Percentiles rank a stretch among this genome's conserved stretches.
Evolutionary conservation across 2,888 invertebrate genomes (phyloP).

Genomic region (Hydrotaea diabolus): DNA sequence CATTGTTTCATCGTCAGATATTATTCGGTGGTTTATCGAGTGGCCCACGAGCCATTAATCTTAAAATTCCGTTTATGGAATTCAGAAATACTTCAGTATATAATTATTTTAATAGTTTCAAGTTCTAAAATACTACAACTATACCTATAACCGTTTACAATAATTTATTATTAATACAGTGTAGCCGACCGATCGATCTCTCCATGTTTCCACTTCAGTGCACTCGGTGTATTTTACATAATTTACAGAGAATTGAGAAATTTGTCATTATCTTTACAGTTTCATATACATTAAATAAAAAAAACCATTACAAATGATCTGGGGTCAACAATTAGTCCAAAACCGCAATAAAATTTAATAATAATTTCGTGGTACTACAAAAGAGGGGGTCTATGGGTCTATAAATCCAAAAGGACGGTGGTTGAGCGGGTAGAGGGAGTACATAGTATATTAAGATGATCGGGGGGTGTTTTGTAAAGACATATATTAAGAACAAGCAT

Average conservation of each 20-base stretch:
- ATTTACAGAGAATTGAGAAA: conserved; percentile 20
- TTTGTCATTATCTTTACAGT: conserved; percentile 12
- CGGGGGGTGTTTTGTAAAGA: background rate
- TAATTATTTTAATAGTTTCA: no score
- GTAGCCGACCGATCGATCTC: no score
- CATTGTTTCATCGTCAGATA: no score
- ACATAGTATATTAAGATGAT: conserved; percentile 26
- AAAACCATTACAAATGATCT: background rate
- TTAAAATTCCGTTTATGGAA: no score
- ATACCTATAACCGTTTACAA: background rate
- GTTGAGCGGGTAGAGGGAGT: background rate
- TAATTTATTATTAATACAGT: background rate
- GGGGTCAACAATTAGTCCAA: conserved; percentile 42
- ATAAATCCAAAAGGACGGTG: conserved; percentile 41
- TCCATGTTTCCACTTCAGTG: conserved; percentile 6
- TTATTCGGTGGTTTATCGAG: no score
- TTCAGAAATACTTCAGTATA: no score
- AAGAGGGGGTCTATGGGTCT: background rate
- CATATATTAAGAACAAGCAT: conserved; percentile 45
- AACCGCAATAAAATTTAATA: conserved; percentile 36
- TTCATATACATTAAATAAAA: background rate
- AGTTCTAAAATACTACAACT: no score
- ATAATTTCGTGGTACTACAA: background rate
- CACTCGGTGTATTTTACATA: background rate
- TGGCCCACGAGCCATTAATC: no score